These are phyloP conservation scores for Noctilio leporinus DNA, from an alignment of 2,113 vertebrate species.

Conservation along the genomic window DNA sequence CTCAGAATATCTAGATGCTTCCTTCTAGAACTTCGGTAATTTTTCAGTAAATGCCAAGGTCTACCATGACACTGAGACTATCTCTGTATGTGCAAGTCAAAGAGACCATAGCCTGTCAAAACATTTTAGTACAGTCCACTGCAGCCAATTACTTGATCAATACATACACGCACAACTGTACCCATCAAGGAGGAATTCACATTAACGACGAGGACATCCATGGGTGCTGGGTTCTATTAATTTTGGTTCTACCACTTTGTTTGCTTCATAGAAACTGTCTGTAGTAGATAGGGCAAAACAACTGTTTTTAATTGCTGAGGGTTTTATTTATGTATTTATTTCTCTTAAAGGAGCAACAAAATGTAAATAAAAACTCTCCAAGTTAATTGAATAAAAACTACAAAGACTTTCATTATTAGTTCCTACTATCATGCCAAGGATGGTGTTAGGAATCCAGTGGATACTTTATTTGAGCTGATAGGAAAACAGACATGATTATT, in stretches of 20 bases:
- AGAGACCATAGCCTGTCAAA: neutral
- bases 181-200: neutral
- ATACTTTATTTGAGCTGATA: neutral
- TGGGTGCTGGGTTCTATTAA: neutral
- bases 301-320: neutral
- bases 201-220: neutral
- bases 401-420: neutral
- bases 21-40: neutral
- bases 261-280: neutral
- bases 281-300: neutral
- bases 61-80: neutral
- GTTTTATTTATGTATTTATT: neutral
- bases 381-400: neutral
- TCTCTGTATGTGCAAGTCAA: neutral
- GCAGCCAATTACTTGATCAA: slow-evolving; percentile 13
- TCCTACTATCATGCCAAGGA: neutral
- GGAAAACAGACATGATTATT: neutral
- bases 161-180: neutral
- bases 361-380: neutral
- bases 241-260: neutral
- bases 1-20: slow-evolving; percentile 10
- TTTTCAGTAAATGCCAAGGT: slow-evolving; percentile 20
- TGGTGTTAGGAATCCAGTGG: neutral
- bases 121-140: neutral
- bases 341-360: neutral